Evolutionary conservation across 2,888 invertebrate species (phyloP), one percentile per base, ranked within the genome.

Genomic region (Dryadula phaetusa): DNA sequence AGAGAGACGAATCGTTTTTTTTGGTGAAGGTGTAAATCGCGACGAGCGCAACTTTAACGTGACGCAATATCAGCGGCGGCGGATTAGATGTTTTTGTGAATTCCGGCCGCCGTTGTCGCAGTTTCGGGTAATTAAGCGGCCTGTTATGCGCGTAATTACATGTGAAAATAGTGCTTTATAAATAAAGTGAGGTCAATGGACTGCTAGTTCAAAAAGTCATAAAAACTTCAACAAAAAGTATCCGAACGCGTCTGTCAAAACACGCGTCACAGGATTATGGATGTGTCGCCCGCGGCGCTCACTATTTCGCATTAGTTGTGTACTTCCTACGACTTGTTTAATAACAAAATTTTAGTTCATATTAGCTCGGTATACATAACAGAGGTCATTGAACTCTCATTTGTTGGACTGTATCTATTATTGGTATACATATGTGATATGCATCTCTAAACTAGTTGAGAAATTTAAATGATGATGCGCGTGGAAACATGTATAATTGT

Each of bases 181-280:
- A 80, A 76, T 75, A 77, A 77, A 75, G 76, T 70, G 77, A 77
- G 90, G 85, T 86, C 86, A 79, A 80, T 83, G 88, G 72, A 81
- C 90, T 74, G 76, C 69, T 70, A 37, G 52, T 52, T 64, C 49
- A 66, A 72, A 70, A 71, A 70, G 70, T 72, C 65, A 81, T 78
- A 88, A 85, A 85, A 88, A 88, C 76, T 73, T 73, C 71, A 73
- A 76, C 77, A 84, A 86, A 83, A 87, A 86, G 76, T 77, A 77
- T 80, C 75, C 76, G 79, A 79, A 81, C 73, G 76, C 72, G 78
- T 82, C 86, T 87, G 89, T 90, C 91, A 90, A 87, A 89, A 87
- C 84, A 86, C 80, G 85, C 89, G 90, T 89, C 90, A 89, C 89
- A 78, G 90, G 90, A 86, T 88, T 90, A 90, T 89, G 81, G 84